Evolutionary conservation across 2,797 vertebrate species (phyloP).

Genomic region (Sebastes jordani): DNA sequence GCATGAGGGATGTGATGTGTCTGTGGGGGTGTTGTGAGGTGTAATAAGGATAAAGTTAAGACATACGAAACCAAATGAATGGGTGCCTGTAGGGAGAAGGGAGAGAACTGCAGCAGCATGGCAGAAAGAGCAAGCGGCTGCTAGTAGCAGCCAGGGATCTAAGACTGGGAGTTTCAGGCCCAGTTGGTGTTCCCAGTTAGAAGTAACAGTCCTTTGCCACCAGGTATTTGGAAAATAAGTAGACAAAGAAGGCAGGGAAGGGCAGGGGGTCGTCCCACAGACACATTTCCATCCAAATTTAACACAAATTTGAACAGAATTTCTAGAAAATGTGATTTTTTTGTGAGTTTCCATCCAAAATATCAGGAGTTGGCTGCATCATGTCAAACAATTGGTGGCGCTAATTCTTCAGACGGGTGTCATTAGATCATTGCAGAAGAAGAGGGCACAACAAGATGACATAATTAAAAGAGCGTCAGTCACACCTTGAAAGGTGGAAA

Average conservation of each 20-base stretch:
- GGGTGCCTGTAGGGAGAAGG: not conserved
- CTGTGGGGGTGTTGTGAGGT: not conserved
- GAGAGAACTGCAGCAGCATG: not conserved
- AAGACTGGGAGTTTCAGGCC: not conserved
- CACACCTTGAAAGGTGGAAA: not conserved
- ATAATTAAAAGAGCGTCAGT: not conserved
- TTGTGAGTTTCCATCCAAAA: not conserved
- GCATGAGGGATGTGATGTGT: not conserved
- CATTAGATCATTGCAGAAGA: not conserved
- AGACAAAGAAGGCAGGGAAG: not conserved
- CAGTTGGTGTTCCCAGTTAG: not conserved
- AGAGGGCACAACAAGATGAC: not conserved
- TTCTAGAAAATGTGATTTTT: not conserved
- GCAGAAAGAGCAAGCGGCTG: not conserved
- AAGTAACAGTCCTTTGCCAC: not conserved
- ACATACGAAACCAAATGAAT: not conserved
- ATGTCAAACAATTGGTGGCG: not conserved
- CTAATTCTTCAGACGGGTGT: not conserved
- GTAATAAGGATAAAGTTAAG: not conserved
- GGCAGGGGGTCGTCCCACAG: not conserved
- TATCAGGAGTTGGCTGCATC: not conserved
- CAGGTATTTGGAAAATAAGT: not conserved
- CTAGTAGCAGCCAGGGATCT: not conserved
- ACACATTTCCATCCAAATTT: not conserved
- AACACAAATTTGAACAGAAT: not conserved